Conservation (phyloP, 2,888 invertebrate species). For the Matsumyia berberina region DNA sequence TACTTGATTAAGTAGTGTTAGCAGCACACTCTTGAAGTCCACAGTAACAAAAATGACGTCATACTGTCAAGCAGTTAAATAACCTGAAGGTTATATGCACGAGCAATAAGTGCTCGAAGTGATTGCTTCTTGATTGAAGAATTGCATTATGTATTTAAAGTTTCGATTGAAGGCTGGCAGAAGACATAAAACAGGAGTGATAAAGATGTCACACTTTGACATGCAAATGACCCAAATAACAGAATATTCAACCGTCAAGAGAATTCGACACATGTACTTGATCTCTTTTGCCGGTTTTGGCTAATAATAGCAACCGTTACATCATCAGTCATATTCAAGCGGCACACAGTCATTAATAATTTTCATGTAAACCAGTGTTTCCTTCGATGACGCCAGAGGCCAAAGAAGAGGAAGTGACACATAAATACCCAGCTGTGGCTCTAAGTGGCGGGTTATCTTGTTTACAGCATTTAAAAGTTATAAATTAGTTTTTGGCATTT, state of each 20-base stretch:
- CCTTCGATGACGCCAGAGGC: neutral
- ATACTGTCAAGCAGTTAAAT: constrained; percentile 19
- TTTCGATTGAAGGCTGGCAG: constrained; percentile 13
- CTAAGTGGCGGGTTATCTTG: neutral
- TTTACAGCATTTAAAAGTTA: neutral
- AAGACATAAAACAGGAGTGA: constrained; percentile 13
- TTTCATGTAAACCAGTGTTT: constrained; percentile 2
- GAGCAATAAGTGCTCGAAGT: constrained; percentile 9
- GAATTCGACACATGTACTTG: neutral
- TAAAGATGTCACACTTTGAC: constrained; percentile 19
- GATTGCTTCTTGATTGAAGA: constrained; percentile 33
- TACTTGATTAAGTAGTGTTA: constrained; percentile 34
- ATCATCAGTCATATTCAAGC: constrained; percentile 22
- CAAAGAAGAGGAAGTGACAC: neutral
- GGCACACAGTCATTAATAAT: constrained; percentile 29
- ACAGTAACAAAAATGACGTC: constrained; percentile 44
- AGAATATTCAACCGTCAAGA: neutral
- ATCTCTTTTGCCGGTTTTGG: neutral
- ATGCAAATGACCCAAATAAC: neutral
- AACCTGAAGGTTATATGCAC: constrained; percentile 29
- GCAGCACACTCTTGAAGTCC: constrained; percentile 1
- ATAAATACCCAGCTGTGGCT: neutral
- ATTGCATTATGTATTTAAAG: constrained; percentile 32
- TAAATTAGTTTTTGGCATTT: neutral
- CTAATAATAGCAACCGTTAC: constrained; percentile 3